Evolutionary conservation across 2,888 invertebrate species (phyloP), one percentile per base, ranked within the genome.

Genomic region (Meteorus colon): DNA sequence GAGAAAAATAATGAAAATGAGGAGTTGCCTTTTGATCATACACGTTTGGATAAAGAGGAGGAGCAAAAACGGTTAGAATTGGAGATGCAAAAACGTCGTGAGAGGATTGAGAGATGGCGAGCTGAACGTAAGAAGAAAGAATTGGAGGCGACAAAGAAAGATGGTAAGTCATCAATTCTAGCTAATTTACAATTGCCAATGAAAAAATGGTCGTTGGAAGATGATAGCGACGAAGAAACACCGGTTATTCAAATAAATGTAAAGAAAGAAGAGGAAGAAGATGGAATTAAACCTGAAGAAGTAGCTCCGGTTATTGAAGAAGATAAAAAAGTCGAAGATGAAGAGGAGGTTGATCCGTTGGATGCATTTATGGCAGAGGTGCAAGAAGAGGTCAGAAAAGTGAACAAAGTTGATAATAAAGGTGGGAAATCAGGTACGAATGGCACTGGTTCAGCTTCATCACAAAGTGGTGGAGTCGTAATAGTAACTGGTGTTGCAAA

Each of bases 331-430:
- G 89, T 90, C 65, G 90, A 89, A 73, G 91, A 91, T 78, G 94
- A 94, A 82, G 96, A 96, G 79, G 98, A 98, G 87, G 93, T 96
- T 66, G 99, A 99, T 91, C 96, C 99, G 0, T 91, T 99, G 37
- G 99, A 99, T 92, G 99, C 98, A 6, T 99, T 95, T 87, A 99
- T 99, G 99, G 94, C 95, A 90, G 96, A 95, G 91, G 93, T 94
- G n/a, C 93, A 94, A 83, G 92, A 95, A 90, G 96, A 96, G 91
- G 96, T 96, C 3, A 91, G 95, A 8, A 95, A 96, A 90, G 95
- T 96, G 31, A 95, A 95, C 86, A 94, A 94, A 88, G 87, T 94
- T 76, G 95, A 94, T 81, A 91, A 92, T 81, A 92, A 92, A 66
- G 85, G 89, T 45, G 85, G 89, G 41, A 91, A 92, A 80, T 90